Base-by-base conservation (phyloP, 2,113 vertebrate genomes). In the Lethenteron camtschaticum region DNA sequence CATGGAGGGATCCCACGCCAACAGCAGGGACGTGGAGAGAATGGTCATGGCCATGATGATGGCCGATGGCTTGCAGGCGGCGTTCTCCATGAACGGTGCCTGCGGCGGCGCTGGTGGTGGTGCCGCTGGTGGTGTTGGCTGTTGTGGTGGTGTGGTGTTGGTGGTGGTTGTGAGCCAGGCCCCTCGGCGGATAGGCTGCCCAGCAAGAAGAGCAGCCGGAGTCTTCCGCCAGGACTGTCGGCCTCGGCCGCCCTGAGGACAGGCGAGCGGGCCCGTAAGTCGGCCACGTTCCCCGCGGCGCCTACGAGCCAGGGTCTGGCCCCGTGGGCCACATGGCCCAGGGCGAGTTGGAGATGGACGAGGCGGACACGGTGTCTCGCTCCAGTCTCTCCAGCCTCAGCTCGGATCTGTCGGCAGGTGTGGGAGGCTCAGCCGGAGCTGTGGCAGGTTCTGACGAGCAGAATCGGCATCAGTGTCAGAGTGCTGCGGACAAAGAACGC, bases 261-360 rank as follows among this genome's bases (percentile, higher is more conserved):
- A 41, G 41, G 41, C 41, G 41, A 41, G 41, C 41, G 41, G 41
- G 63, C 63, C n/a, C 24, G n/a, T 66, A 66, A 66, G 24, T n/a
- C 63, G n/a, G n/a, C 63, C n/a, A 66, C 63, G n/a, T 66, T 66
- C 24, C 63, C 63, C 63, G 63, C n/a, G 63, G 63, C 9, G 63
- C 63, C 63, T 66, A 66, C 10, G 63, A 66, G n/a, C 24, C 63
- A 16, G 63, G 63, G 63, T 16, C n/a, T 20, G n/a, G n/a, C 10
- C 63, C 63, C n/a, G n/a, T 66, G 63, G n/a, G 24, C 63, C 41
- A 41, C 41, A 41, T 41, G 41, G 41, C 41, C 41, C 41, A 41
- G 41, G 41, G 41, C 41, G 41, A 41, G 41, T 41, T 41, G 41
- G 41, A 41, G 41, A 41, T 41, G 41, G 41, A 41, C 41, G 41